Conservation (phyloP, 1,140 invertebrate species). For the Ceratosolen solmsi region DNA sequence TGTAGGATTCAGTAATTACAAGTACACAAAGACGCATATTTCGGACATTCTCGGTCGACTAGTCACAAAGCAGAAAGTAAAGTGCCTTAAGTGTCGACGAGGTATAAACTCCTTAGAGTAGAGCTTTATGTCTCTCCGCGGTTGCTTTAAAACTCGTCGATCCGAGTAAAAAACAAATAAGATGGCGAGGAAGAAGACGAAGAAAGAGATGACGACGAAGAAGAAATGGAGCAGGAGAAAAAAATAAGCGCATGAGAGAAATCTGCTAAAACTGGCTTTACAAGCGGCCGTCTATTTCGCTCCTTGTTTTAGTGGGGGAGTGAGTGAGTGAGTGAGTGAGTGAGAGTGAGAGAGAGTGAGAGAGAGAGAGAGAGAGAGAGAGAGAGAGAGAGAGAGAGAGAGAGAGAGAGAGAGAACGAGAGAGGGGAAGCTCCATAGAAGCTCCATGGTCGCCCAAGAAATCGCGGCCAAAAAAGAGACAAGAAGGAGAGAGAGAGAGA, state of each 20-base stretch:
- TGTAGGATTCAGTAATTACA: not conserved
- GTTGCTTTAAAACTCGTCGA: slow-evolving; percentile 42
- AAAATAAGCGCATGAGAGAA: not conserved
- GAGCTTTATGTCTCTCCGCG: slow-evolving; percentile 21
- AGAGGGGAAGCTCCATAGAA: too few species aligned
- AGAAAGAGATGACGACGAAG: not conserved
- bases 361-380: too few species aligned
- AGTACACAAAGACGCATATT: not conserved
- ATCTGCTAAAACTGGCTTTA: slow-evolving; percentile 40
- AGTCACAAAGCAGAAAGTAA: slow-evolving; percentile 24
- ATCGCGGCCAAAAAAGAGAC: too few species aligned
- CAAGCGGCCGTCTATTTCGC: not conserved
- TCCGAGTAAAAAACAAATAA: slow-evolving; percentile 3
- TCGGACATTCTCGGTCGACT: not conserved
- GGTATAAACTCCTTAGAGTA: slow-evolving; percentile 46
- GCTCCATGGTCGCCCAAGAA: too few species aligned
- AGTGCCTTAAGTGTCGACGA: slow-evolving; percentile 33
- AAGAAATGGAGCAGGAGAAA: not conserved
- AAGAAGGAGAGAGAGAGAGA: too few species aligned
- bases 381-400: too few species aligned
- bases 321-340: not conserved
- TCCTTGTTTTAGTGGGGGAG: not conserved
- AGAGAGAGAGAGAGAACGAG: too few species aligned
- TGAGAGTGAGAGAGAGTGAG: too few species aligned
- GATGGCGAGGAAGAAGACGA: not conserved